Percentiles rank a stretch among this genome's conserved stretches.
Evolutionary conservation across 2,113 vertebrate genomes (phyloP).

Genomic region (Boulengeromyrus knoepffleri): DNA sequence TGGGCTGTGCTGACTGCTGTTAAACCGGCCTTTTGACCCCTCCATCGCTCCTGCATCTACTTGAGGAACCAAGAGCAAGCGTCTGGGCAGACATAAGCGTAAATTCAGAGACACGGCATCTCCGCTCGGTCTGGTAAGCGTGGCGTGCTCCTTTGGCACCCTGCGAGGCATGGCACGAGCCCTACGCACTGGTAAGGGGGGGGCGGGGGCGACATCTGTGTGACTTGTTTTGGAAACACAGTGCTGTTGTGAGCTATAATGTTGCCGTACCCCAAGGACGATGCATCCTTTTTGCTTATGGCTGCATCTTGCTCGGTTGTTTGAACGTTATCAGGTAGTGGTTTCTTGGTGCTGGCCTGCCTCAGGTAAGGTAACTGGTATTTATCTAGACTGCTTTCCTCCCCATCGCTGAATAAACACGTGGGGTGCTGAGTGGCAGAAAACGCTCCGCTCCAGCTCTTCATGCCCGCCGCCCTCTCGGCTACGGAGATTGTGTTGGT

Average conservation of each 20-base stretch:
- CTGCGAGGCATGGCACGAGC: neutral
- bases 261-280: neutral
- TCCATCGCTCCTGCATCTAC: neutral
- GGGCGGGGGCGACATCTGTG: neutral
- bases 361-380: neutral
- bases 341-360: neutral
- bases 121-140: neutral
- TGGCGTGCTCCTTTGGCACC: neutral
- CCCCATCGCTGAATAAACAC: neutral
- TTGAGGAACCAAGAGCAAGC: neutral
- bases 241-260: neutral
- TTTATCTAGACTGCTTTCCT: neutral
- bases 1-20: neutral
- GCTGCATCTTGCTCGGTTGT: neutral
- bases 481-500: neutral
- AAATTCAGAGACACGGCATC: neutral
- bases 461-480: neutral
- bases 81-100: neutral
- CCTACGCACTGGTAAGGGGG: neutral
- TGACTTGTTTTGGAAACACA: neutral
- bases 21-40: constrained; percentile 55
- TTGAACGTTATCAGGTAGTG: neutral
- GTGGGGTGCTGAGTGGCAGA: neutral
- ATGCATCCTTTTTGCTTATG: neutral
- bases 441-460: neutral